A percentile compares a stretch with the other conserved stretches of the same genome.
Evolutionary conservation across 1,140 invertebrate species (phyloP).

Genomic region (Coenobita brevimanus): DNA sequence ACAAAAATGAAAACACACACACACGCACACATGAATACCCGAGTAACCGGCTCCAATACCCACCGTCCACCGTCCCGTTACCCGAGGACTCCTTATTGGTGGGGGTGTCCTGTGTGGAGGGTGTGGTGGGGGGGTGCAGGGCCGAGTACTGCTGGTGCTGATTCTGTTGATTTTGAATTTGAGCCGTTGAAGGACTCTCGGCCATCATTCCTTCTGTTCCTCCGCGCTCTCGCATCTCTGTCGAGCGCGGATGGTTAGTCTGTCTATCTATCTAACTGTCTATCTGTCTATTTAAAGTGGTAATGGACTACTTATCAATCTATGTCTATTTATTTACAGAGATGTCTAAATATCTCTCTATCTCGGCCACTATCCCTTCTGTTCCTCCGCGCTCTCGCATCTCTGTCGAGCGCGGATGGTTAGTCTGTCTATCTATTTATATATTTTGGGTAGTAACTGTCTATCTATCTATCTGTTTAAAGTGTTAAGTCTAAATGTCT

Average conservation of each 20-base stretch:
- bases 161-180: slow-evolving; percentile 79
- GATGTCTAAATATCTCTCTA: too few relatives aligned
- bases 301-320: too few relatives aligned
- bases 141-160: slow-evolving; percentile 69
- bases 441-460: too few relatives aligned
- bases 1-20: background rate
- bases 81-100: slow-evolving; percentile 72
- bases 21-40: background rate
- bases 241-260: too few relatives aligned
- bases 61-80: slow-evolving; percentile 56
- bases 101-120: slow-evolving; percentile 68
- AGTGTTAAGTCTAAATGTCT: too few relatives aligned
- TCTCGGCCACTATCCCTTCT: slow-evolving; percentile 77
- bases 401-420: too few relatives aligned
- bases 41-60: background rate
- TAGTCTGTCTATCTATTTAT: too few relatives aligned
- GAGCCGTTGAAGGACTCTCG: slow-evolving; percentile 82
- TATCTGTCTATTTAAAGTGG: too few relatives aligned
- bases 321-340: too few relatives aligned
- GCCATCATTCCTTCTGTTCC: slow-evolving; percentile 74
- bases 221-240: slow-evolving; percentile 57
- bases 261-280: too few relatives aligned
- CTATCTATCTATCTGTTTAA: too few relatives aligned
- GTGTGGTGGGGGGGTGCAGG: slow-evolving; percentile 55
- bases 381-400: slow-evolving; percentile 52